A percentile compares a stretch with the other conserved stretches of the same genome.
phyloP scores from a whole-genome alignment of 2,888 invertebrate genomes.

The Chloroclysta siterata region DNA sequence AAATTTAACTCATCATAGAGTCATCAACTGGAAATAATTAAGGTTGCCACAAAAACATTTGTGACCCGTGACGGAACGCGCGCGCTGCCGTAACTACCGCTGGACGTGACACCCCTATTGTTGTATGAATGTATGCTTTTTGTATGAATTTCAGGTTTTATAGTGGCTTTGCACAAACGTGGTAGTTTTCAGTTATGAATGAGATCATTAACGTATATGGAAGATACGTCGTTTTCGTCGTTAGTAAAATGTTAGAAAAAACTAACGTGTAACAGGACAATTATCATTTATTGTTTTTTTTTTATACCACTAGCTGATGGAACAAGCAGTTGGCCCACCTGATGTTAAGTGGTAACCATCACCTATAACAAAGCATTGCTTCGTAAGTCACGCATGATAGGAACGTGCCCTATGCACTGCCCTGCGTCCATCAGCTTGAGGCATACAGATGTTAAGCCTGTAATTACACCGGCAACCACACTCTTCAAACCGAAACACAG shows the following conservation, averaged over 20 bases:
- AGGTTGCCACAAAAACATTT: constrained; percentile 78
- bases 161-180: constrained; percentile 24
- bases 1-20: constrained; percentile 40
- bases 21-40: constrained; percentile 81
- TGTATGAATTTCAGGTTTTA: constrained; percentile 11
- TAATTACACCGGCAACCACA: too few species aligned
- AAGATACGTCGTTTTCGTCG: constrained; percentile 19
- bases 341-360: too few species aligned
- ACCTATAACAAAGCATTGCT: too few species aligned
- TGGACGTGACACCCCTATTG: constrained; percentile 37
- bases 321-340: too few species aligned
- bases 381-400: too few species aligned
- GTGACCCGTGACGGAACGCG: constrained; percentile 73
- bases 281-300: too few species aligned
- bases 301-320: too few species aligned
- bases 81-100: constrained; percentile 31
- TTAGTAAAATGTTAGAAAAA: not conserved
- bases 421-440: too few species aligned
- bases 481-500: too few species aligned
- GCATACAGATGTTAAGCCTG: too few species aligned
- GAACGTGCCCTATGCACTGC: too few species aligned
- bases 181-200: constrained; percentile 9
- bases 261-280: too few species aligned
- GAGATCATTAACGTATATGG: not conserved
- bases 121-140: constrained; percentile 30